Percentiles rank a stretch among this genome's conserved stretches.
phyloP scores from a whole-genome alignment of 1,140 invertebrate species.

The Cotesia glomerata region DNA sequence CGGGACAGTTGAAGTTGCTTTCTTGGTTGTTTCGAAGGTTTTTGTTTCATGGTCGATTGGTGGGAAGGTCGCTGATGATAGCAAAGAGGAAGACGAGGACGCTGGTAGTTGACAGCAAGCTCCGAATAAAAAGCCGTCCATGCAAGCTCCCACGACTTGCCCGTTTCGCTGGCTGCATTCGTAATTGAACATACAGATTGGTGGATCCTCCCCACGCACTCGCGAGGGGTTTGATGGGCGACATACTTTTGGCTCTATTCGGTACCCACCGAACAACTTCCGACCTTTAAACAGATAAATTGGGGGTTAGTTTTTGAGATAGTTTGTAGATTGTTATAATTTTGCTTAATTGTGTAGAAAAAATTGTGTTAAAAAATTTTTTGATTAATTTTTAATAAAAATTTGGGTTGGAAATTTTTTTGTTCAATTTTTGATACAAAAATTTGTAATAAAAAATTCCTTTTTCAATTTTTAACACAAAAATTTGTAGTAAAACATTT shows the following conservation, averaged over 20 bases:
- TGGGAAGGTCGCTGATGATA: not conserved
- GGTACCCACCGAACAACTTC: constrained; percentile 84
- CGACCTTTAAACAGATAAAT: constrained; percentile 67
- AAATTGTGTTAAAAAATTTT: too few relatives aligned
- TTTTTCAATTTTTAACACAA: too few relatives aligned
- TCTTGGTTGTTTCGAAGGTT: constrained; percentile 56
- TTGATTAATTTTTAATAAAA: too few relatives aligned
- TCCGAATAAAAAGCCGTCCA: constrained; percentile 90
- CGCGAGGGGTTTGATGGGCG: constrained; percentile 64
- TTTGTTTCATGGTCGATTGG: constrained; percentile 31
- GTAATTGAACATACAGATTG: constrained; percentile 94
- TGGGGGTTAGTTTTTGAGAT: constrained; percentile 30
- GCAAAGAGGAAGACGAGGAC: not conserved
- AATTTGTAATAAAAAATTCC: too few relatives aligned
- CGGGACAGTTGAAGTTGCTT: constrained; percentile 45
- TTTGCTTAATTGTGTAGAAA: too few relatives aligned
- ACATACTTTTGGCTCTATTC: constrained; percentile 81
- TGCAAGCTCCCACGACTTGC: constrained; percentile 85
- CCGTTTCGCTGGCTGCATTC: constrained; percentile 83
- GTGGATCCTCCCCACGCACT: constrained; percentile 65
- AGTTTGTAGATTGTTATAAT: too few relatives aligned
- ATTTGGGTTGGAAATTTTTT: too few relatives aligned
- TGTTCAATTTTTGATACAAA: too few relatives aligned
- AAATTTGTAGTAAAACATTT: too few relatives aligned
- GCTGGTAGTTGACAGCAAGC: constrained; percentile 80